A percentile compares a stretch with the other conserved stretches of the same genome.
These are phyloP conservation scores for Hemitrygon akajei DNA, from an alignment of 2,797 vertebrate genomes.

Conservation along the genomic window DNA sequence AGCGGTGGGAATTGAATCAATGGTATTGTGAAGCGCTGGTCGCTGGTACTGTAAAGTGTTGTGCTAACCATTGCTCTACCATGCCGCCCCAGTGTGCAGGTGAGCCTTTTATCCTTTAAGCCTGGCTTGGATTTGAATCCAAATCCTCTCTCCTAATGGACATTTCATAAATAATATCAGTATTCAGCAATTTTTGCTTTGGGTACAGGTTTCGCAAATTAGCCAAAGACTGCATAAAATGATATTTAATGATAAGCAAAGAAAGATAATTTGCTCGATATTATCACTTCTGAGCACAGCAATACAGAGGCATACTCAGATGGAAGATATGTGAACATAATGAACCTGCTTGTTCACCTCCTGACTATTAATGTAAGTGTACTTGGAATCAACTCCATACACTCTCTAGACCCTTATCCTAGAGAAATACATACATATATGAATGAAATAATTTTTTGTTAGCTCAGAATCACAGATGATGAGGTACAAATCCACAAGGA, in stretches of 20 bases:
- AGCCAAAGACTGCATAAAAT: not conserved
- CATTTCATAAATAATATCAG: not conserved
- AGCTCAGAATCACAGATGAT: conserved; percentile 8
- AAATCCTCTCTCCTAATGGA: not conserved
- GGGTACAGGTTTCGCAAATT: not conserved
- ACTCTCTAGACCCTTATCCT: not conserved
- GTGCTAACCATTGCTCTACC: too few species aligned
- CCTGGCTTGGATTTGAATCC: not conserved
- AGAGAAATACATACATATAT: not conserved
- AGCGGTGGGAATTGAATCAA: too few species aligned
- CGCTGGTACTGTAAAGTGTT: too few species aligned
- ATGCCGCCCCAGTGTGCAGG: not conserved
- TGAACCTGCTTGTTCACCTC: not conserved
- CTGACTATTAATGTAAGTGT: not conserved
- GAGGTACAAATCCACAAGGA: not conserved
- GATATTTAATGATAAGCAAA: conserved; percentile 9
- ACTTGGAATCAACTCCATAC: not conserved
- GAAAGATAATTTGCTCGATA: not conserved
- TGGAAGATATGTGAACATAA: not conserved
- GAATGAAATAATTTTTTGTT: not conserved
- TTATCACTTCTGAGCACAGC: not conserved
- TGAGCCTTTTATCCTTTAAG: not conserved
- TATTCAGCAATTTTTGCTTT: not conserved
- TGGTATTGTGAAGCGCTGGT: too few species aligned
- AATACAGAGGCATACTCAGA: not conserved